Base-by-base conservation (phyloP, 2,113 vertebrate genomes). In the Oxyura jamaicensis region DNA sequence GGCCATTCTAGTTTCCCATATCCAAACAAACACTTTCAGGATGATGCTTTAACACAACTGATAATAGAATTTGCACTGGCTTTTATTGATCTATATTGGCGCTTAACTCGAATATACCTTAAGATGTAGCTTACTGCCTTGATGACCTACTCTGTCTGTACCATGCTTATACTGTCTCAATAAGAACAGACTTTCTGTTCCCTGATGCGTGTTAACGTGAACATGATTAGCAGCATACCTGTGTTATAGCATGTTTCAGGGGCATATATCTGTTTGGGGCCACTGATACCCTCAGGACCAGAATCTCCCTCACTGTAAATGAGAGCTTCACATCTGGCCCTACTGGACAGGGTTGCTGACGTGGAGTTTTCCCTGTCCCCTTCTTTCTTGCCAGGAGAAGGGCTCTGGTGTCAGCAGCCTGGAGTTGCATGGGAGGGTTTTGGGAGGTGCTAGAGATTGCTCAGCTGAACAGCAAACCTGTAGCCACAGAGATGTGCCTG, bases 401-500 rank as follows among this genome's bases (percentile, higher is more conserved):
- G 28, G n/a, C 13, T 71, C 59, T 77, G n/a, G 19, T 81, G 60
- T 28, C 79, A 80, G 59, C 63, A 65, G 35, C 28, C 53, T n/a
- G 17, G 52, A 74, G 22, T 50, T 66, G 85, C 66, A 19, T 1
- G 0, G n/a, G 26, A 33, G 79, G 19, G 36, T 66, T 72, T 76
- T 36, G 28, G 48, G 29, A 13, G 16, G 10, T 39, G n/a, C 33
- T 29, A 78, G 78, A 36, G 13, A 26, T 13, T n/a, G 58, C 11
- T 73, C 1, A 2, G 39, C 8, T 31, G 44, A 90, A 65, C 39
- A 85, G 35, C 33, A 60, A 53, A 52, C 65, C 48, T 65, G 29
- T 39, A 71, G 29, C 28, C 35, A 17, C 1, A 1, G 31, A 71
- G 21, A 7, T 78, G 75, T 36, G 42, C 0, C 0, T 36, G 22